Conservation (phyloP, 1,140 invertebrate genomes). For the Lordiphosa stackelbergi region DNA sequence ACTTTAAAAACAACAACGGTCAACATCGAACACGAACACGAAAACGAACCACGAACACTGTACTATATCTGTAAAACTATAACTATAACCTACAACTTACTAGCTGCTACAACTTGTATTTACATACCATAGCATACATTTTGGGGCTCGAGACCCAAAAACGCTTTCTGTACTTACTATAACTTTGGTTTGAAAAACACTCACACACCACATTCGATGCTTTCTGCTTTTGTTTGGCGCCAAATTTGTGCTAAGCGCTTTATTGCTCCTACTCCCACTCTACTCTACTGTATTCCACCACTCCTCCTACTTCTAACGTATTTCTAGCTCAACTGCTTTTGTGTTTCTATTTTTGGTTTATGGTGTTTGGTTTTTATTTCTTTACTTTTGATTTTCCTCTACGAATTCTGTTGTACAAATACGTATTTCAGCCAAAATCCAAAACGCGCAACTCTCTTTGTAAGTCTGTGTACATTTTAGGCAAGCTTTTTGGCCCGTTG, state of each 20-base stretch:
- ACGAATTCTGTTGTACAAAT: conserved; percentile 55
- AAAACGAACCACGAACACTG: conserved; percentile 59
- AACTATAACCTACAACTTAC: conserved; percentile 14
- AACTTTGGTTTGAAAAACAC: conserved; percentile 30
- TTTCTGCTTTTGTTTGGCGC: conserved; percentile 61
- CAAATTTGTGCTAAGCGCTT: conserved; percentile 51
- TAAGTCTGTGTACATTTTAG: conserved; percentile 37
- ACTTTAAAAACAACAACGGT: conserved; percentile 29
- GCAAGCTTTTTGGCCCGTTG: conserved; percentile 11
- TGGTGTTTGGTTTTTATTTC: conserved; percentile 22
- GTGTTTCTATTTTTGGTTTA: conserved; percentile 33
- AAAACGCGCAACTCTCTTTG: conserved; percentile 32
- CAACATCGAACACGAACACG: conserved; percentile 54
- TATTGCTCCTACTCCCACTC: conserved; percentile 35
- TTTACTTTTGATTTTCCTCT: conserved; percentile 21
- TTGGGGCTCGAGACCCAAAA: conserved; percentile 44
- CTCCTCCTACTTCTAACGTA: conserved; percentile 27
- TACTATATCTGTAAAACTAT: conserved; percentile 47
- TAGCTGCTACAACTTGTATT: conserved; percentile 8
- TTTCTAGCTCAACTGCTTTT: conserved; percentile 20
- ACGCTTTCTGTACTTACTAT: conserved; percentile 40
- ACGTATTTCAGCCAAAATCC: conserved; percentile 46
- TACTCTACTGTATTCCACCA: conserved; percentile 17
- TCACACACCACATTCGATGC: conserved; percentile 49
- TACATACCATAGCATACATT: conserved; percentile 68